Percentiles rank a stretch among this genome's conserved stretches.
These are phyloP conservation scores for Haliclona indistincta DNA, from an alignment of 37 sponge, comb jelly and placozoan species.

Conservation along the genomic window DNA sequence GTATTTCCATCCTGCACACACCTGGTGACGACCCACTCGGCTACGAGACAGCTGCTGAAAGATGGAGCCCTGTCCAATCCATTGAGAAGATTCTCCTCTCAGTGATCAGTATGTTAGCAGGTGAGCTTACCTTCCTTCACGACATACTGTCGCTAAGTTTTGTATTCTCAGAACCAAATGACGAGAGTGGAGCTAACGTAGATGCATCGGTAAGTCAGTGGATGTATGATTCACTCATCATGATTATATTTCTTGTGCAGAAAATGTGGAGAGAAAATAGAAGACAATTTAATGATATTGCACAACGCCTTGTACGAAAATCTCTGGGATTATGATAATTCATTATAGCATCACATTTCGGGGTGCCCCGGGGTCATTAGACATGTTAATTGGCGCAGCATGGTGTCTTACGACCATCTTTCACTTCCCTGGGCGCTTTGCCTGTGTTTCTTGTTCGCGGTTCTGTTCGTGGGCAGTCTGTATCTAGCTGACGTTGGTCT, in stretches of 20 bases:
- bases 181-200: conserved; percentile 98
- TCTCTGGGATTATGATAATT: conserved; percentile 77
- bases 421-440: conserved; percentile 1
- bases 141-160: neutral
- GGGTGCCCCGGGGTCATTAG: too few species aligned
- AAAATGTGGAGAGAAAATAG: conserved; percentile 98
- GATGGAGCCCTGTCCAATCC: conserved; percentile 99
- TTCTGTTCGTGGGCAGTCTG: conserved; percentile 44
- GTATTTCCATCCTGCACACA: conserved; percentile 97
- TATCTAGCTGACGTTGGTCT: conserved; percentile 42
- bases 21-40: conserved; percentile 99
- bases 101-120: conserved; percentile 98
- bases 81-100: conserved; percentile 98
- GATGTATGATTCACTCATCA: neutral
- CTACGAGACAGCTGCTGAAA: conserved; percentile 88
- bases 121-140: conserved; percentile 26
- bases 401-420: conserved; percentile 25
- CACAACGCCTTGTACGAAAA: conserved; percentile 75
- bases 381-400: too few species aligned
- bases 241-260: conserved; percentile 34
- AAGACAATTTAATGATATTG: conserved; percentile 83
- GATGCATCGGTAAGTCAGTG: conserved; percentile 88
- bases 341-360: too few species aligned
- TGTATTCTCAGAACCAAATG: conserved; percentile 88
- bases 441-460: conserved; percentile 32